These are phyloP conservation scores for Gila orcuttii DNA, from an alignment of 2,113 vertebrate genomes.

Conservation along the genomic window DNA sequence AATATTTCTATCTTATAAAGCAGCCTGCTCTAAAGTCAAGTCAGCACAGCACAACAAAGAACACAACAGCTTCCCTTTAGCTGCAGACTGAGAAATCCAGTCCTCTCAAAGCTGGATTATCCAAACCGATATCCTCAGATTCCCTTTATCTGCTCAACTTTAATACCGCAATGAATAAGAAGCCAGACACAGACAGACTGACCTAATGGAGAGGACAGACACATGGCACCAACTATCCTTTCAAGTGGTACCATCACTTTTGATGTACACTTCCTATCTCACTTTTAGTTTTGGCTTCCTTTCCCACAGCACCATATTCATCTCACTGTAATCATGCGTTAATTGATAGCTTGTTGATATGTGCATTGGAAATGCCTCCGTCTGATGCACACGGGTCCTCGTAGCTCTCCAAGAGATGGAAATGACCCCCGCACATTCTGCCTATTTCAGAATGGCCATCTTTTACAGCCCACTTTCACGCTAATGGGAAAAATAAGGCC, in stretches of 20 bases:
- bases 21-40: conserved; percentile 28
- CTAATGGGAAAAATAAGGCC: conserved; percentile 36
- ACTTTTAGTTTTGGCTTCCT: background rate
- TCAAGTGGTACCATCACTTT: background rate
- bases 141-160: conserved; percentile 56
- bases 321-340: background rate
- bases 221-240: background rate
- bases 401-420: background rate
- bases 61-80: conserved; percentile 29
- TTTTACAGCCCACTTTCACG: conserved; percentile 32
- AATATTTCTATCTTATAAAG: conserved; percentile 28
- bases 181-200: conserved; percentile 8
- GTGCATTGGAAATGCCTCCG: conserved; percentile 14
- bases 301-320: background rate
- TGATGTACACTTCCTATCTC: background rate
- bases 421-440: background rate
- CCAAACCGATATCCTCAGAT: conserved; percentile 61
- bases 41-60: conserved; percentile 66
- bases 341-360: conserved; percentile 26
- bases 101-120: conserved; percentile 57
- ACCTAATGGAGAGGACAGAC: background rate
- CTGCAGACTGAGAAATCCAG: conserved; percentile 28
- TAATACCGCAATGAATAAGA: conserved; percentile 23
- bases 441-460: conserved; percentile 13
- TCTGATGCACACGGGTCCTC: background rate